Evolutionary conservation across 2,797 vertebrate species (phyloP).

Genomic region (Smutsia gigantea): DNA sequence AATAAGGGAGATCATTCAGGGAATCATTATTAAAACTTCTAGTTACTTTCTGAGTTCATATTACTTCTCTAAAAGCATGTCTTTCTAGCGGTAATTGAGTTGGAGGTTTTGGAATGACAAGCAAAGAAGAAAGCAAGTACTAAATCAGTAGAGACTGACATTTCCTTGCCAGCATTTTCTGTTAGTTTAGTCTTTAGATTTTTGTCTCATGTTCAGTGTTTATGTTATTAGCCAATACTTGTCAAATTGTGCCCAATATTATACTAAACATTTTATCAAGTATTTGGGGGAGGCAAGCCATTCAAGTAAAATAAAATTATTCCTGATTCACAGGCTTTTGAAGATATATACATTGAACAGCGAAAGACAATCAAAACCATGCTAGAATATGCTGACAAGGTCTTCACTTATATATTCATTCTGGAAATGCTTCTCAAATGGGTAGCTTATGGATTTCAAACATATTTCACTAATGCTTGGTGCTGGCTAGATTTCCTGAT

Average conservation of each 20-base stretch:
- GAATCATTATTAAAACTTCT: slow-evolving; percentile 14
- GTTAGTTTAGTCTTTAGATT: not conserved
- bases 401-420: slow-evolving; percentile 98
- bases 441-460: slow-evolving; percentile 98
- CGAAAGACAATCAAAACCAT: slow-evolving; percentile 93
- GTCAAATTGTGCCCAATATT: slow-evolving; percentile 5
- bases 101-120: not conserved
- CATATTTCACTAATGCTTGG: slow-evolving; percentile 99
- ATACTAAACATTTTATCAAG: not conserved
- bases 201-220: not conserved
- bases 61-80: not conserved
- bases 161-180: not conserved
- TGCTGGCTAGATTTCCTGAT: slow-evolving; percentile 99
- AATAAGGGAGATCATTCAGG: slow-evolving; percentile 48
- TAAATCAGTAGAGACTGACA: not conserved
- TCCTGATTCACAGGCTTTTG: slow-evolving; percentile 92
- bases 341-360: slow-evolving; percentile 95
- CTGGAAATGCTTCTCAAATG: slow-evolving; percentile 99
- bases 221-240: not conserved
- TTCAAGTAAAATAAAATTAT: slow-evolving; percentile 49
- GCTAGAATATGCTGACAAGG: slow-evolving; percentile 96
- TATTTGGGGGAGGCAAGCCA: not conserved
- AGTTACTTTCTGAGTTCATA: slow-evolving; percentile 32
- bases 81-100: slow-evolving; percentile 22
- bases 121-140: not conserved